phyloP scores from a whole-genome alignment of 2,113 vertebrate genomes.

The Microcebus tavaratra region DNA sequence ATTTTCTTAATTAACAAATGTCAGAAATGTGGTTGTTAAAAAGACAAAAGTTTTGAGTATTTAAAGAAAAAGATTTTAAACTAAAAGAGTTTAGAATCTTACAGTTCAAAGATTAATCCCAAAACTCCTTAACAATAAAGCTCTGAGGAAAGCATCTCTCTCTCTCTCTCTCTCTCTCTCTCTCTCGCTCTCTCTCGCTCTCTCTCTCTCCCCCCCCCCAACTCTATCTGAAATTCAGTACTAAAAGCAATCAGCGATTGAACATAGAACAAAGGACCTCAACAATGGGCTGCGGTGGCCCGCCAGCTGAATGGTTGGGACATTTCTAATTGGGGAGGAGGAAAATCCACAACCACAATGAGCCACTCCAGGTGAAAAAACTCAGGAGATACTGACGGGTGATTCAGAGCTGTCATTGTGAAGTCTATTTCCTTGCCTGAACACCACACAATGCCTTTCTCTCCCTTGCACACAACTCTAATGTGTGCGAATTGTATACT shows the following conservation, averaged over 20 bases:
- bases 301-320: background rate
- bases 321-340: background rate
- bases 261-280: background rate
- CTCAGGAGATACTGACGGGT: background rate
- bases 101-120: background rate
- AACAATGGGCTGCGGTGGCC: background rate
- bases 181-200: too few relatives aligned
- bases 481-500: background rate
- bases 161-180: too few relatives aligned
- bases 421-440: background rate
- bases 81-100: background rate
- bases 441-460: background rate
- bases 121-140: background rate
- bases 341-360: background rate
- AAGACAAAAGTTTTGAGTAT: background rate
- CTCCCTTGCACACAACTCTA: background rate
- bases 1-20: conserved; percentile 40
- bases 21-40: background rate
- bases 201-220: too few relatives aligned
- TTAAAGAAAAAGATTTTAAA: background rate
- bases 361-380: background rate
- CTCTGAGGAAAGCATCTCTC: background rate
- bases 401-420: background rate
- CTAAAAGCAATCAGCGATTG: background rate
- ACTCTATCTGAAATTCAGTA: background rate